phyloP scores from a whole-genome alignment of 2,888 invertebrate species.

The Junonia oenone region DNA sequence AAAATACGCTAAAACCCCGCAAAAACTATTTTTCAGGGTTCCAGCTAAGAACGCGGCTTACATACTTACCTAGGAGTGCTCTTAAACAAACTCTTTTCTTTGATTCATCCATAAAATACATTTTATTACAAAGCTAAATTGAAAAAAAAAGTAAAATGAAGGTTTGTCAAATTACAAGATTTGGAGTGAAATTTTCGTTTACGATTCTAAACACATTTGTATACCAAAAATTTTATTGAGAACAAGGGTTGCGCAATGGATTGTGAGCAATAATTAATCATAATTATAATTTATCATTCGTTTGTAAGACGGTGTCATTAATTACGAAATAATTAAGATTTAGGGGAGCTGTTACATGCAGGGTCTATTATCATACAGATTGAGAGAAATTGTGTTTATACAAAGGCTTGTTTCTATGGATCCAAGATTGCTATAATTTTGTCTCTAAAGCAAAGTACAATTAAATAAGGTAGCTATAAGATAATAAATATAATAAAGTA shows the following conservation, averaged over 20 bases:
- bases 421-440: neutral
- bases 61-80: too few species aligned
- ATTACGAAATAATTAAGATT: slow-evolving; percentile 33
- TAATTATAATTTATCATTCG: slow-evolving; percentile 32
- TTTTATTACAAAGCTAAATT: too few species aligned
- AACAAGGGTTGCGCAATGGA: neutral
- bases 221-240: neutral
- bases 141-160: too few species aligned
- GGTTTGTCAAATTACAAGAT: too few species aligned
- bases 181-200: too few species aligned
- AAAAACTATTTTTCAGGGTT: too few species aligned
- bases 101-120: too few species aligned
- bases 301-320: slow-evolving; percentile 28
- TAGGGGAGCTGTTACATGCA: slow-evolving; percentile 19
- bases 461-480: neutral
- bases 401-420: neutral
- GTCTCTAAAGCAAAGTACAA: neutral
- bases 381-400: slow-evolving; percentile 1
- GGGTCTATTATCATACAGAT: slow-evolving; percentile 12
- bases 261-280: slow-evolving; percentile 24
- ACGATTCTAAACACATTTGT: neutral
- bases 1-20: too few species aligned
- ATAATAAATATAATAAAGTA: too few species aligned
- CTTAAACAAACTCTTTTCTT: too few species aligned
- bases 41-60: too few species aligned